phyloP scores from a whole-genome alignment of 2,888 invertebrate genomes.

The Frankliniella intonsa region DNA sequence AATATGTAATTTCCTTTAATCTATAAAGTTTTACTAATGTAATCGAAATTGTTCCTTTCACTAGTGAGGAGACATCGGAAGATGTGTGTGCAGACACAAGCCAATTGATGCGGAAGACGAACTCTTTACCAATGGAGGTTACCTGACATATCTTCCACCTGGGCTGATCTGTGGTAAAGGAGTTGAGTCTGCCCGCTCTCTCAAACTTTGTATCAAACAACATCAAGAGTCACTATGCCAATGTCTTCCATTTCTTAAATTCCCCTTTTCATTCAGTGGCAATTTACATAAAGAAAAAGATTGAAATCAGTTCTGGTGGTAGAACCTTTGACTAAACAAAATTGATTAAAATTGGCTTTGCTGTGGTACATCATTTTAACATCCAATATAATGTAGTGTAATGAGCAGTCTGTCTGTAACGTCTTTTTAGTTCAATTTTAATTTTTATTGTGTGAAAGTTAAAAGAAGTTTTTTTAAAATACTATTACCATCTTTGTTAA shows the following conservation, averaged over 20 bases:
- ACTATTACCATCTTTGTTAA: too few species aligned
- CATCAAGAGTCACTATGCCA: constrained; percentile 4
- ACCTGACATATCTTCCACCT: constrained; percentile 20
- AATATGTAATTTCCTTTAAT: not conserved
- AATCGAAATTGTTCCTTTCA: not conserved
- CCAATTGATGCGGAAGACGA: not conserved
- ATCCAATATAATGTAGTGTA: too few species aligned
- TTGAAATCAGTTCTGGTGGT: too few species aligned
- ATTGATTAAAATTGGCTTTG: too few species aligned
- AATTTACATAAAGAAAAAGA: too few species aligned
- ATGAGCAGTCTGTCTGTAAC: too few species aligned
- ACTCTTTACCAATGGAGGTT: constrained; percentile 4
- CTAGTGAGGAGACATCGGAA: not conserved
- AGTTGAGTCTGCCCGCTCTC: not conserved
- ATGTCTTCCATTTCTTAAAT: not conserved
- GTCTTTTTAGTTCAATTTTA: too few species aligned
- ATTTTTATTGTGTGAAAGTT: too few species aligned
- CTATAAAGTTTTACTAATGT: not conserved
- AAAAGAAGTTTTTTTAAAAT: too few species aligned
- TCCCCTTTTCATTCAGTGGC: too few species aligned
- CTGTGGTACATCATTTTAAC: too few species aligned
- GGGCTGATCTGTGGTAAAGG: not conserved
- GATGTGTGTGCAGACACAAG: not conserved
- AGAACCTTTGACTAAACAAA: too few species aligned
- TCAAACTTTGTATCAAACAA: not conserved